phyloP scores from a whole-genome alignment of 1,140 invertebrate genomes.

The Anoplophora glabripennis region DNA sequence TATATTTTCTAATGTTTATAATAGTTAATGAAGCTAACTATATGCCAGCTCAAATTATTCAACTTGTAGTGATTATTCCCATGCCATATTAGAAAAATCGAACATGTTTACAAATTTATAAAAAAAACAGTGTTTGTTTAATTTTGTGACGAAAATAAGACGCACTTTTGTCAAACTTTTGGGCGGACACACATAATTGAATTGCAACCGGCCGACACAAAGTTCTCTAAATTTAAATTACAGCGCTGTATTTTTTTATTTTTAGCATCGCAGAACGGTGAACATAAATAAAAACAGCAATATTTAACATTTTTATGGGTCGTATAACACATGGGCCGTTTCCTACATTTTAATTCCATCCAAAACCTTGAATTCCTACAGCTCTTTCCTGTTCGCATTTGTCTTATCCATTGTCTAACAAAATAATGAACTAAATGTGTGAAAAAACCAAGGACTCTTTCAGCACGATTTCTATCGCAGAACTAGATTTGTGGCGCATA shows the following conservation, averaged over 20 bases:
- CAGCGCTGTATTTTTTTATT: neutral
- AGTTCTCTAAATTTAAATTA: neutral
- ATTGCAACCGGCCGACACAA: neutral
- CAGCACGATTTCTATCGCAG: neutral
- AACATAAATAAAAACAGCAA: constrained; percentile 3
- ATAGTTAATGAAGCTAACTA: no score
- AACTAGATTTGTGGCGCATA: no score
- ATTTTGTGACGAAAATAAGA: no score
- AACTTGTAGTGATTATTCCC: no score
- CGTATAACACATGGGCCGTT: constrained; percentile 31
- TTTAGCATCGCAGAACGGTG: neutral
- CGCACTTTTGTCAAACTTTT: no score
- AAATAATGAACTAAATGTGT: constrained; percentile 18
- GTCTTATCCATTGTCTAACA: constrained; percentile 18
- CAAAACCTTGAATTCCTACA: constrained; percentile 21
- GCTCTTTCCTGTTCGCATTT: constrained; percentile 24
- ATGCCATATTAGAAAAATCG: no score
- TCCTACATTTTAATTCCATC: constrained; percentile 27
- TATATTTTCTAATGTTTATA: no score
- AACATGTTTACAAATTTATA: no score
- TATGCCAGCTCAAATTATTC: no score
- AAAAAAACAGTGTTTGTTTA: no score
- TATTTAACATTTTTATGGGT: constrained; percentile 28
- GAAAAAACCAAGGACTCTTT: constrained; percentile 23
- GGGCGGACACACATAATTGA: neutral